phyloP scores from a whole-genome alignment of 92 coral and sea anemone genomes.

The Hydrozoanthus gracilis region DNA sequence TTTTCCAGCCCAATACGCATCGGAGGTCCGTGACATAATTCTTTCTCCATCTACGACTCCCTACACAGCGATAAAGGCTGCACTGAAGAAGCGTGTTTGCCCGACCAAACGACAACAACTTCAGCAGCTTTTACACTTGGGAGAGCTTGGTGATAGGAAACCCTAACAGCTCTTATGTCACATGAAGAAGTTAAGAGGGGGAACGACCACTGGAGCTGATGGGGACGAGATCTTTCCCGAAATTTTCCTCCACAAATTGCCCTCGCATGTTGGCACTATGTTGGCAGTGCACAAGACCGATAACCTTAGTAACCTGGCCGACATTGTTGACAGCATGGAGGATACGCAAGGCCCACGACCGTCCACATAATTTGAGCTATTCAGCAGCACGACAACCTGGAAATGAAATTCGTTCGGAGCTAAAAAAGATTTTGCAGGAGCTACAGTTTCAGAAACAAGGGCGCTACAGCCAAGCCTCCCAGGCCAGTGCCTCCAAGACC shows the following conservation, averaged over 20 bases:
- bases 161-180: conserved; percentile 54
- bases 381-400: background rate
- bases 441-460: conserved; percentile 4
- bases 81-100: conserved; percentile 24
- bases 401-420: conserved; percentile 16
- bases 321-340: conserved; percentile 66
- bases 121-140: conserved; percentile 63
- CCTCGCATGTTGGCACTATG: conserved; percentile 58
- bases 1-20: conserved; percentile 58
- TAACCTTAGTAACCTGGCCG: conserved; percentile 43
- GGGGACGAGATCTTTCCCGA: background rate
- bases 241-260: conserved; percentile 49
- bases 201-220: conserved; percentile 17
- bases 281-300: conserved; percentile 54
- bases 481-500: background rate
- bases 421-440: conserved; percentile 11
- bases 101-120: conserved; percentile 56
- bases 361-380: conserved; percentile 13
- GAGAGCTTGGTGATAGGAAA: conserved; percentile 63
- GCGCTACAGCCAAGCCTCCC: background rate
- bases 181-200: conserved; percentile 33
- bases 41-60: background rate
- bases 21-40: too few species aligned
- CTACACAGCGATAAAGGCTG: background rate
- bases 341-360: conserved; percentile 60